Percentiles rank a stretch among this genome's conserved stretches.
These are phyloP conservation scores for Nemotelus pantherinus DNA, from an alignment of 2,888 invertebrate genomes.

Conservation along the genomic window DNA sequence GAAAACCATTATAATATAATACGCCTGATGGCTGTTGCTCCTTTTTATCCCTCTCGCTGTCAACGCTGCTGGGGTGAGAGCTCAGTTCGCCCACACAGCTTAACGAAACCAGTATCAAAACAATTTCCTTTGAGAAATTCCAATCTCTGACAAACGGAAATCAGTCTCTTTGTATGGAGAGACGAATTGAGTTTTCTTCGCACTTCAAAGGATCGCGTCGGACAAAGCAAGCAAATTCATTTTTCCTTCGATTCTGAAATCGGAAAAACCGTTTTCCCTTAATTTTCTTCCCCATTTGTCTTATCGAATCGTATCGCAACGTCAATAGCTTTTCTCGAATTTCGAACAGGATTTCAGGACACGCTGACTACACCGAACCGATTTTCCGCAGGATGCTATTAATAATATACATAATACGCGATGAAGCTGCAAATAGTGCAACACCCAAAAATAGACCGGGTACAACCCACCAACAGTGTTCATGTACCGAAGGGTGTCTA, in stretches of 20 bases:
- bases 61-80: too few relatives aligned
- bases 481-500: slow-evolving; percentile 1
- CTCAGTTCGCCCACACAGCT: too few relatives aligned
- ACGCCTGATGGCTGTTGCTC: too few relatives aligned
- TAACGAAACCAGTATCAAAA: too few relatives aligned
- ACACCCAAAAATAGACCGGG: slow-evolving; percentile 35
- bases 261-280: slow-evolving; percentile 44
- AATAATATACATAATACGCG: neutral
- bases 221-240: too few relatives aligned
- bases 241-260: neutral
- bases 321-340: slow-evolving; percentile 64
- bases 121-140: too few relatives aligned
- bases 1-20: too few relatives aligned
- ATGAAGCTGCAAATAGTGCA: neutral
- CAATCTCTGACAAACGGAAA: too few relatives aligned
- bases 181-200: too few relatives aligned
- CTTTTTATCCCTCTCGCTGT: too few relatives aligned
- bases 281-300: slow-evolving; percentile 42
- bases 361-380: neutral
- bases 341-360: slow-evolving; percentile 61
- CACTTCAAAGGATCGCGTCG: too few relatives aligned
- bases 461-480: slow-evolving; percentile 13
- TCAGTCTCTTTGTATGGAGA: too few relatives aligned
- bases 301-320: slow-evolving; percentile 52
- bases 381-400: neutral